A percentile compares a stretch with the other conserved stretches of the same genome.
Evolutionary conservation across 2,797 vertebrate species (phyloP).

Genomic region (Mormyrus proboscirostris): DNA sequence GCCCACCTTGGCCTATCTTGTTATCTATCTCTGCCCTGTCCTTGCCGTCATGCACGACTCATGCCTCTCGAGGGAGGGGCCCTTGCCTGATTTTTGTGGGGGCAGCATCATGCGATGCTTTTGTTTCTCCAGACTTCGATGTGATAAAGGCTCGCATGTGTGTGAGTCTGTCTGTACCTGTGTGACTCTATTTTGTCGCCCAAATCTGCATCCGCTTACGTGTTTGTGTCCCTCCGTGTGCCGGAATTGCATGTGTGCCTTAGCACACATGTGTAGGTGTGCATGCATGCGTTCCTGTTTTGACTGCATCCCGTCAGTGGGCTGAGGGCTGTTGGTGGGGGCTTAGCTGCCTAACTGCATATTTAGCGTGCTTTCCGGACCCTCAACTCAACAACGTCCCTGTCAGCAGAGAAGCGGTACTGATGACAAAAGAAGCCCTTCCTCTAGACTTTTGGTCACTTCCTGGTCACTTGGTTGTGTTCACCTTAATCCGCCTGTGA

Average conservation of each 20-base stretch:
- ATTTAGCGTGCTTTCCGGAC: slow-evolving; percentile 14
- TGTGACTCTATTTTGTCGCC: background rate
- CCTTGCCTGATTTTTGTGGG: background rate
- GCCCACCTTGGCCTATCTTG: slow-evolving; percentile 26
- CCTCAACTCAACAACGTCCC: slow-evolving; percentile 10
- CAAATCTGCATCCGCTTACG: background rate
- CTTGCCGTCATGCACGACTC: slow-evolving; percentile 4
- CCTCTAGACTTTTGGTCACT: background rate
- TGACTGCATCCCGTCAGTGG: background rate
- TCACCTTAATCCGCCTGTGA: background rate
- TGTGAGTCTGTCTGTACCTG: background rate
- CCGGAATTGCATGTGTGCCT: background rate
- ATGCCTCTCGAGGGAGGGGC: slow-evolving; percentile 22
- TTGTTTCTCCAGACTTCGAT: background rate
- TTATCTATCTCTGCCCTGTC: slow-evolving; percentile 17
- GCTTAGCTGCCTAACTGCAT: slow-evolving; percentile 30
- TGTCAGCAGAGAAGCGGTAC: slow-evolving; percentile 32
- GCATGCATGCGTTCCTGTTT: background rate
- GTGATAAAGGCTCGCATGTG: background rate
- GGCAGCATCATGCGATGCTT: background rate
- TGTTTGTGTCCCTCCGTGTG: slow-evolving; percentile 5
- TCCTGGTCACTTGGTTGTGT: background rate
- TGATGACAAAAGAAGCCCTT: background rate
- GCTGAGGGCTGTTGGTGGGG: background rate
- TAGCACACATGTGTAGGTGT: background rate